Base-by-base conservation (phyloP, 2,113 vertebrate species). In the Geococcyx californianus region DNA sequence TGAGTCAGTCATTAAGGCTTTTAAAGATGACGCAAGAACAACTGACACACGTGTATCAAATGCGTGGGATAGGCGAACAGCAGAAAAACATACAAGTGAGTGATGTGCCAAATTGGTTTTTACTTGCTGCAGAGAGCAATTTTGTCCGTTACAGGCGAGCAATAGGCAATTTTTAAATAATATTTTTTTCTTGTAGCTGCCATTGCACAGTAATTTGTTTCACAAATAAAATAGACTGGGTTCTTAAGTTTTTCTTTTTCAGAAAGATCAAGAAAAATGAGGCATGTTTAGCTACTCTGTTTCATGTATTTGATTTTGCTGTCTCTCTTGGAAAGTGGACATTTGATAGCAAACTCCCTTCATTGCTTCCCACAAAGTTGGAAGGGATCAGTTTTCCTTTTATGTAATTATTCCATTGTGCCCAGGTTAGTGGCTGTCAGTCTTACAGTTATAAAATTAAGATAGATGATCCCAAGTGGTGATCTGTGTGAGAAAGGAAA, bases 1-100 rank as follows among this genome's bases (percentile, higher is more conserved):
- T 95, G 86, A 96, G 76, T 94, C 85, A 96, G 92, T 60, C 85
- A 81, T 84, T 74, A 93, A 73, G 64, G 88, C 56, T 96, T 90
- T 88, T 63, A 83, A 73, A 67, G 55, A n/a, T 93, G 87, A 94
- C 1, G 40, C 44, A 51, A 88, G 87, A 76, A 93, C 75, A 54
- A 56, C 70, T 56, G 82, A 86, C 85, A 94, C 58, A 38, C 33
- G 17, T 21, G 68, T n/a, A 44, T 34, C 76, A 29, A 59, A 24
- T 13, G 75, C 4, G 47, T 90, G 82, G 90, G 79, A 19, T 19
- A n/a, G 56, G 64, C 1, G 1, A 92, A 58, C 9, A 4, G 85
- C 80, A 93, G 52, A 42, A 62, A 84, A 93, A 47, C 0, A 0
- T 36, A 42, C 1, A 0, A 52, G 42, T 36, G 68, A 93, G 21